Base-by-base conservation (phyloP, 2,797 vertebrate genomes). In the Holocentrus rufus region DNA sequence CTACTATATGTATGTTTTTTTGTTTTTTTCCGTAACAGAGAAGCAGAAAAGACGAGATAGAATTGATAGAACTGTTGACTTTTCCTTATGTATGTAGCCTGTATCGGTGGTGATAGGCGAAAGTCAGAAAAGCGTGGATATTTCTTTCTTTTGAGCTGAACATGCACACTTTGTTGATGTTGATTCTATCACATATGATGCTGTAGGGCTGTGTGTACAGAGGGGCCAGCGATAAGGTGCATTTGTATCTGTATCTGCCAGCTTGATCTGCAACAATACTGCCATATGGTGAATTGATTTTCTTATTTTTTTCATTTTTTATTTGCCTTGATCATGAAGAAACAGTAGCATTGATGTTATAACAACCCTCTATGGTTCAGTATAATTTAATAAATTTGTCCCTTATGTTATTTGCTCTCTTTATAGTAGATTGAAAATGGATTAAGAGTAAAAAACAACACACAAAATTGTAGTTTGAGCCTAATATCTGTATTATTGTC, bases 31-130 rank as follows among this genome's bases (percentile, higher is more conserved):
- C 10, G 67, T 69, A 81, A 47, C 44, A 68, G 58, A 74, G 76
- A 80, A 76, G 1, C 47, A 64, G 42, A 83, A 74, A 71, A 76
- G 34, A 76, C 20, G 57, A 22, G 15, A 69, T 72, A 67, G 56
- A 5, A 1, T 50, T 46, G 23, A 49, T 53, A 22, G 52, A 58
- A 59, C 13, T 74, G 30, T 49, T 49, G 42, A 64, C 17, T 61
- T 44, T 72, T 69, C 66, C 13, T 27, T 68, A 75, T 67, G 73
- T 64, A 53, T 82, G 79, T 87, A 82, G 77, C 79, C 53, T 81
- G 25, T 62, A 76, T 74, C 54, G 77, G 60, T 87, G 65, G 56
- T 85, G 53, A 81, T 25, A 20, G 70, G n/a, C 44, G 65, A 77
- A 72, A 59, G 30, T 66, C 60, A 49, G 11, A 56, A 70, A 61